Evolutionary conservation across 2,888 invertebrate genomes (phyloP), one percentile per base, ranked within the genome.

Genomic region (Pristionchus maxplancki): DNA sequence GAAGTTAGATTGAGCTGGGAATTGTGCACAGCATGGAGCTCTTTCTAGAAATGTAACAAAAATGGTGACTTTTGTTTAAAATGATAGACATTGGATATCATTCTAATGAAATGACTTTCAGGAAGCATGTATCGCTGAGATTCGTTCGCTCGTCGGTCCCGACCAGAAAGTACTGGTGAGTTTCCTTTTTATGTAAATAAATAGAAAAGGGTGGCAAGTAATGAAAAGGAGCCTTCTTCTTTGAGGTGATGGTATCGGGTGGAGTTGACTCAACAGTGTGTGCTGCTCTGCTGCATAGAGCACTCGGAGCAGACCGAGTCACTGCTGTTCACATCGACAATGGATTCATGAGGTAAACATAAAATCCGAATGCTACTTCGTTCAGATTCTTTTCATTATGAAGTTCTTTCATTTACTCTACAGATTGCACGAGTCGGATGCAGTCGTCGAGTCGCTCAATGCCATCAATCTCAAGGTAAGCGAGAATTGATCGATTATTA

Each of bases 191-290:
- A n/a, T n/a, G n/a, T n/a, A n/a, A n/a, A n/a, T n/a, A n/a, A n/a
- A n/a, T n/a, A n/a, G n/a, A n/a, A n/a, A n/a, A n/a, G n/a, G n/a
- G n/a, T n/a, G n/a, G n/a, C n/a, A n/a, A n/a, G n/a, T n/a, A n/a
- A n/a, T n/a, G n/a, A n/a, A n/a, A n/a, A n/a, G n/a, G n/a, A n/a
- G n/a, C n/a, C n/a, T n/a, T n/a, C n/a, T n/a, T n/a, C n/a, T n/a
- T n/a, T n/a, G n/a, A 92, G 92, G 92, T 94, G 34, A 91, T 95
- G 93, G 94, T 94, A 28, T 98, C 98, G 95, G 99, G 99, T 34
- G 99, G 99, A 44, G 99, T 99, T 9, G 99, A 99, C 95, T 99
- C 99, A 0, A 98, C 99, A n/a, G 99, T 99, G 17, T 99, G 99
- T 96, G 98, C 98, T 44, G 98, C 98, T 37, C 96, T 99, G 90